Conservation (phyloP, 2,113 vertebrate species). For the Bostrychus sinensis region DNA sequence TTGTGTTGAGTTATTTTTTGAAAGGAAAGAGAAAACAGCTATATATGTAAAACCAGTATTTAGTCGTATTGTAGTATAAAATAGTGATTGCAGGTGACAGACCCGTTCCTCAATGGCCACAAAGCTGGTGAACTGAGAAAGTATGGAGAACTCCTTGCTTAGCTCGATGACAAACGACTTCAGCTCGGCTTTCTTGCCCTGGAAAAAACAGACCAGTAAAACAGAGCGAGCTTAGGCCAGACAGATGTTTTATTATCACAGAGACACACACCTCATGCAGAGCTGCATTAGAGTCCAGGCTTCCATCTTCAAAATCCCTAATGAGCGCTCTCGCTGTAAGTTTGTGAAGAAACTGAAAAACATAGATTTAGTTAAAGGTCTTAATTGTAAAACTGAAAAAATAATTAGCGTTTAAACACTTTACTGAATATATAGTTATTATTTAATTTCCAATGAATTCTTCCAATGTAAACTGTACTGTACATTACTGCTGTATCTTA, state of each 20-base stretch:
- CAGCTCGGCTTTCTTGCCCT: slow-evolving; percentile 86
- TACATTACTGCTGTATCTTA: too few species aligned
- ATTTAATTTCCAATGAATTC: too few species aligned
- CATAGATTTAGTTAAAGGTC: neutral
- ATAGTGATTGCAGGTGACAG: slow-evolving; percentile 43
- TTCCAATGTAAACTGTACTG: too few species aligned
- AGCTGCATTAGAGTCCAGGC: slow-evolving; percentile 78
- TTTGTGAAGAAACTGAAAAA: slow-evolving; percentile 86
- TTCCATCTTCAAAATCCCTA: slow-evolving; percentile 87
- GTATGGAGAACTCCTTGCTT: slow-evolving; percentile 87
- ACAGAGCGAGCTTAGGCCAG: neutral
- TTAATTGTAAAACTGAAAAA: neutral
- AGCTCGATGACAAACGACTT: slow-evolving; percentile 84
- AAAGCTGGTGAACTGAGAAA: slow-evolving; percentile 92
- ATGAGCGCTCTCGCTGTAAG: slow-evolving; percentile 87
- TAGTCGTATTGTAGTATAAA: neutral
- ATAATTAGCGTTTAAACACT: neutral
- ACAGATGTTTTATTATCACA: too few species aligned
- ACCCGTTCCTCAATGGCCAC: slow-evolving; percentile 90
- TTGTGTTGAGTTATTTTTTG: too few species aligned
- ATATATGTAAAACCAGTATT: too few species aligned
- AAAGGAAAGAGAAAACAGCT: too few species aligned
- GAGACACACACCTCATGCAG: slow-evolving; percentile 80
- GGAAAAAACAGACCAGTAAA: slow-evolving; percentile 1
- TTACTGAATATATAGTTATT: too few species aligned